Evolutionary conservation across 1,140 invertebrate species (phyloP), one percentile per base, ranked within the genome.

Genomic region (Heliconius hewitsoni): DNA sequence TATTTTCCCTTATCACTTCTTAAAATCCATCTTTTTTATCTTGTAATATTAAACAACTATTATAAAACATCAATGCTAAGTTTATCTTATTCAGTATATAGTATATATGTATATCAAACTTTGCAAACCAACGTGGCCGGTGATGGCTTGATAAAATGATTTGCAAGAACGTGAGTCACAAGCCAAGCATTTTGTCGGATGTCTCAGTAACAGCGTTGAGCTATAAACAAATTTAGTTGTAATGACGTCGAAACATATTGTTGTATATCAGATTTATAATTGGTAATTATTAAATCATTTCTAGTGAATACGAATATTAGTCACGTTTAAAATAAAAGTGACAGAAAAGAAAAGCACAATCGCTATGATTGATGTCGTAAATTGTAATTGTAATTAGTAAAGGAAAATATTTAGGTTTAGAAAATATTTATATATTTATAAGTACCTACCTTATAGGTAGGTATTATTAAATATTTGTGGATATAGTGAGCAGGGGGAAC

Each of bases 151-250:
- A 39, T 78, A 42, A 60, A 23, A 66, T 57, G 19, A 23, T 57
- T 73, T 55, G 19, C 23, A 16, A 42, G 30, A 73, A 78, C 73
- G 50, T 78, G 77, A 78, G 71, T 73, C 77, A 73, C 72, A 78
- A 74, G 52, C 70, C 72, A 71, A 73, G 46, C 39, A 50, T 52
- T 57, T 74, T 73, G 57, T 74, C 73, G 71, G 74, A 76, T 80
- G 66, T 66, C 46, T 37, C 42, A 79, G 42, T 55, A 72, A 60
- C 34, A 76, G 70, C n/a, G 74, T 72, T 72, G 77, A 42, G 74
- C 73, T 80, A 80, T 66, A 66, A 66, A 66, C 60, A 66, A 66
- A 66, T 66, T 66, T 27, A 66, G 11, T 66, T 11, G 11, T 66
- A 30, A 66, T 27, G 60, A 27, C 60, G 23, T 66, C 60, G 23